phyloP scores from a whole-genome alignment of 2,113 vertebrate genomes.

The Galemys pyrenaicus region DNA sequence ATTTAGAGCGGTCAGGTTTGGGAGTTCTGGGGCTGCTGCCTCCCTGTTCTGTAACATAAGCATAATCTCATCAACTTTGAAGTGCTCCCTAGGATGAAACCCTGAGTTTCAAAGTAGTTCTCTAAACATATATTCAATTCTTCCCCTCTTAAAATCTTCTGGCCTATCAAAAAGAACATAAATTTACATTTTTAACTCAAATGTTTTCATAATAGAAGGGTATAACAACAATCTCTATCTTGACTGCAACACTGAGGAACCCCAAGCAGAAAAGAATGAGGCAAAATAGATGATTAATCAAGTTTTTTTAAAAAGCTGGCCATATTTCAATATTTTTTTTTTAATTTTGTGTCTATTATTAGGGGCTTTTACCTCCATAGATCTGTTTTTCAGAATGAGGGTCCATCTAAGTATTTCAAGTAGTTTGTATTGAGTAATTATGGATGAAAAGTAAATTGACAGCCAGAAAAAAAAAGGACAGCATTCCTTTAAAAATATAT shows the following conservation, averaged over 20 bases:
- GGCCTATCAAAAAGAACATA: neutral
- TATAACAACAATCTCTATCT: neutral
- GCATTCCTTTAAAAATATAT: too few relatives aligned
- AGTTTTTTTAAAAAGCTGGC: neutral
- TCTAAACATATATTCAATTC: neutral
- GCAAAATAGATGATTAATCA: neutral
- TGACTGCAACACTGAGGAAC: neutral
- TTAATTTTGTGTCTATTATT: neutral
- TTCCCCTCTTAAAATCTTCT: neutral
- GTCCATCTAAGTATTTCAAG: neutral
- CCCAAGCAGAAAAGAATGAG: neutral
- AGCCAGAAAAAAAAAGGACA: neutral
- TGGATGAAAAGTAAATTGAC: neutral
- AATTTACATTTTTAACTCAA: neutral
- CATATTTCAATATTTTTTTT: neutral
- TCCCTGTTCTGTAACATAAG: too few relatives aligned
- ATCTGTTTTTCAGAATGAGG: neutral
- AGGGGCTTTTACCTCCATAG: neutral
- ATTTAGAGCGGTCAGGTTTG: too few relatives aligned
- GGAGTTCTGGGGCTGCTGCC: too few relatives aligned
- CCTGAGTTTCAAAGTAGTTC: neutral
- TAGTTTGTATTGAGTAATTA: neutral
- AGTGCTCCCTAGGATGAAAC: neutral
- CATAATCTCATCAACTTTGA: neutral
- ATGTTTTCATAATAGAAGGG: neutral